Conservation (phyloP, 2,797 vertebrate genomes). For the Spea hammondii region DNA sequence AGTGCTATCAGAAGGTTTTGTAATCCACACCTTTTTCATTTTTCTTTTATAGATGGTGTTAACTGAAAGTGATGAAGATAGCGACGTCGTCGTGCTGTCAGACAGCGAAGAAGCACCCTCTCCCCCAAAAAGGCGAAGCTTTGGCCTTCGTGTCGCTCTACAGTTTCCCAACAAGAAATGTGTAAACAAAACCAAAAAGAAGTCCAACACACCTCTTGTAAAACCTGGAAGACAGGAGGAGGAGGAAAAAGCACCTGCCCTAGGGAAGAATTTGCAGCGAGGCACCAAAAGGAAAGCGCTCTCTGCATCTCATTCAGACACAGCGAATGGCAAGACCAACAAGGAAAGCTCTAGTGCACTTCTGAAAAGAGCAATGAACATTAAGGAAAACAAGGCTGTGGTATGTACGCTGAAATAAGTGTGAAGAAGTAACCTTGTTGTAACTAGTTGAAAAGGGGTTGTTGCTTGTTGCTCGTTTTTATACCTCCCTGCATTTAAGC, state of each 20-base stretch:
- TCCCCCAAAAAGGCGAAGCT: slow-evolving; percentile 69
- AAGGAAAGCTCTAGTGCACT: slow-evolving; percentile 72
- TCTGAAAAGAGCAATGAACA: slow-evolving; percentile 85
- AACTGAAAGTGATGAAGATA: slow-evolving; percentile 61
- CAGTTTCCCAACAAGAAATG: slow-evolving; percentile 84
- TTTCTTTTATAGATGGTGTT: not conserved
- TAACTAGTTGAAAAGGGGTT: no score
- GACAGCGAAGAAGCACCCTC: slow-evolving; percentile 67
- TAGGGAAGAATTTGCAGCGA: slow-evolving; percentile 42
- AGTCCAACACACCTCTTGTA: slow-evolving; percentile 54
- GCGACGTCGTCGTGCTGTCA: slow-evolving; percentile 66
- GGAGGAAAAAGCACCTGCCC: slow-evolving; percentile 54
- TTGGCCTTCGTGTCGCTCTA: slow-evolving; percentile 83
- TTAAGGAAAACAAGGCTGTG: slow-evolving; percentile 96
- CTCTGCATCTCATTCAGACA: slow-evolving; percentile 63
- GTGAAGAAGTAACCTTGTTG: not conserved
- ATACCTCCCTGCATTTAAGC: no score
- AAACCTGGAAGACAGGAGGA: slow-evolving; percentile 44
- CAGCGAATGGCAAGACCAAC: slow-evolving; percentile 63
- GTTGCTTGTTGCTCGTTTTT: no score
- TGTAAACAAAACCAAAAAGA: slow-evolving; percentile 51
- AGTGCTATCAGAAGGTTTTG: not conserved
- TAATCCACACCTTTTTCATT: not conserved
- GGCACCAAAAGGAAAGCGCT: slow-evolving; percentile 51
- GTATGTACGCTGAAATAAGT: slow-evolving; percentile 62